These are phyloP conservation scores for Montifringilla adamsi DNA, from an alignment of 2,113 vertebrate species.

Conservation along the genomic window DNA sequence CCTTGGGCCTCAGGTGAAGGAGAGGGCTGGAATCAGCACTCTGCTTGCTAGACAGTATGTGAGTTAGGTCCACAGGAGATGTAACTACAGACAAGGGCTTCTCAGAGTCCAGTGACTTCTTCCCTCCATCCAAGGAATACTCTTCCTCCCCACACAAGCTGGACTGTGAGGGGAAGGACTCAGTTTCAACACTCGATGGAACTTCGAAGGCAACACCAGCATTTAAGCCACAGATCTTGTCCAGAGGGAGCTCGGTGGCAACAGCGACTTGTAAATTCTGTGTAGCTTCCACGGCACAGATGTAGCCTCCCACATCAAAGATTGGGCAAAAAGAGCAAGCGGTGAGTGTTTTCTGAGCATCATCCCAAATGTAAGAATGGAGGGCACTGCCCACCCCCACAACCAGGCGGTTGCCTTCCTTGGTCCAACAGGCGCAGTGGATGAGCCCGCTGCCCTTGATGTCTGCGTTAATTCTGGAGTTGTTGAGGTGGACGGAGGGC, in stretches of 20 bases:
- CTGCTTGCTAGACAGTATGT: constrained; percentile 77
- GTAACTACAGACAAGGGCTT: constrained; percentile 54
- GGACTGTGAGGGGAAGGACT: constrained; percentile 49
- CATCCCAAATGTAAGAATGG: constrained; percentile 91
- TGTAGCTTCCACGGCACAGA: constrained; percentile 84
- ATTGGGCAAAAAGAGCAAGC: constrained; percentile 84
- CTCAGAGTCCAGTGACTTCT: constrained; percentile 72
- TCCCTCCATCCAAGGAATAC: constrained; percentile 59
- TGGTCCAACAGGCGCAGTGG: constrained; percentile 94
- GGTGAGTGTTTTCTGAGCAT: constrained; percentile 81
- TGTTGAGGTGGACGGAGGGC: constrained; percentile 81
- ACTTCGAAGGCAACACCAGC: constrained; percentile 80
- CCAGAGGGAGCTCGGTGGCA: constrained; percentile 90
- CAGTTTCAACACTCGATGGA: background rate
- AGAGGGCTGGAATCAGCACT: constrained; percentile 81
- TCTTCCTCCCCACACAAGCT: constrained; percentile 66
- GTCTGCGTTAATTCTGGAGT: constrained; percentile 79
- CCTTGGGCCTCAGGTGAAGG: constrained; percentile 80
- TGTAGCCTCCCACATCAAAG: constrained; percentile 83
- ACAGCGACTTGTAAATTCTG: constrained; percentile 81
- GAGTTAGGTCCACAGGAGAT: constrained; percentile 83
- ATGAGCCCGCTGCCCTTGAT: constrained; percentile 79
- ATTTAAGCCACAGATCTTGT: constrained; percentile 88
- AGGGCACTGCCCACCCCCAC: constrained; percentile 87
- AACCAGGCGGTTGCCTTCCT: constrained; percentile 86